A percentile compares a stretch with the other conserved stretches of the same genome.
These are phyloP conservation scores for Clarias platycephalus DNA, from an alignment of 2,797 vertebrate species.

Conservation along the genomic window DNA sequence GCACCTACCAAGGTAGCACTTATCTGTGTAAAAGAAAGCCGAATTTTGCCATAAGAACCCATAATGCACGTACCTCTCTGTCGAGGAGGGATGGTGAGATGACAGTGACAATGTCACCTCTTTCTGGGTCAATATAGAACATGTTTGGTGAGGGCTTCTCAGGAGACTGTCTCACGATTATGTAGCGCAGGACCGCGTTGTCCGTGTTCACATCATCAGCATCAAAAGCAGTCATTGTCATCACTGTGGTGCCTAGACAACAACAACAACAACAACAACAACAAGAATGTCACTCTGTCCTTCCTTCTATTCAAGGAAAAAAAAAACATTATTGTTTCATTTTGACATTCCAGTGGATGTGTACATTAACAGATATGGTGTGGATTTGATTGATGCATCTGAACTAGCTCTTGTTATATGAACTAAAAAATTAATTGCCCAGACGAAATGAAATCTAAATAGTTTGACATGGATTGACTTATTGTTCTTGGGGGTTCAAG, in stretches of 20 bases:
- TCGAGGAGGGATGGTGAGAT: slow-evolving; percentile 87
- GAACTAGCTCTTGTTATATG: not conserved
- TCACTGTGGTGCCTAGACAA: slow-evolving; percentile 88
- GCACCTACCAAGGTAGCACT: not conserved
- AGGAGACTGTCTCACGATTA: slow-evolving; percentile 89
- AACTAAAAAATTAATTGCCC: not conserved
- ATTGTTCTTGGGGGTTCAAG: not conserved
- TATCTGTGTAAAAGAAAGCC: not conserved
- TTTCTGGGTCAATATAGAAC: slow-evolving; percentile 96
- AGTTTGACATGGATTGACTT: not conserved
- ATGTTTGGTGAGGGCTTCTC: slow-evolving; percentile 94
- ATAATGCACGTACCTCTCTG: slow-evolving; percentile 80
- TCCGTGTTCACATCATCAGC: slow-evolving; percentile 89
- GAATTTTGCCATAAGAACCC: not conserved
- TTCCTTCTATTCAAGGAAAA: not conserved
- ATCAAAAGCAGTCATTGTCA: slow-evolving; percentile 91
- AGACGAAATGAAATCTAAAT: not conserved
- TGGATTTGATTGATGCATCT: not conserved
- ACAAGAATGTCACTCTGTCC: not conserved
- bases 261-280: not conserved
- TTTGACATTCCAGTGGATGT: not conserved
- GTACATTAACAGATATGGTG: not conserved
- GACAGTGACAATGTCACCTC: slow-evolving; percentile 92
- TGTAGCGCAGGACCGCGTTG: slow-evolving; percentile 91
- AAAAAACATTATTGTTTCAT: not conserved